Evolutionary conservation across 2,888 invertebrate species (phyloP).

Genomic region (Gnatocerus cornutus): DNA sequence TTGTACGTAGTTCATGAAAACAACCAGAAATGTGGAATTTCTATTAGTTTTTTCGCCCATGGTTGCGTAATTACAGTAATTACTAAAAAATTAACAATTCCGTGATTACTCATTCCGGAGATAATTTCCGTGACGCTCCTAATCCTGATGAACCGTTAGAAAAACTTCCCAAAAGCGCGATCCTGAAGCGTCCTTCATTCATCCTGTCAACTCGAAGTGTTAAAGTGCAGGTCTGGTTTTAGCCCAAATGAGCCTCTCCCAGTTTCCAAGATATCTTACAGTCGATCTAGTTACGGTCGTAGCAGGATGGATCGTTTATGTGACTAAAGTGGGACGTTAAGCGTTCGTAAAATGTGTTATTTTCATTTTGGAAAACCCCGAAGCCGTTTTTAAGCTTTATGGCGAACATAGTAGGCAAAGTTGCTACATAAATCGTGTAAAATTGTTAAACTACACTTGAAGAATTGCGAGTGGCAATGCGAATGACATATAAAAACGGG

Average conservation of each 20-base stretch:
- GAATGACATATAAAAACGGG: conserved; percentile 58
- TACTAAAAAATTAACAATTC: not conserved
- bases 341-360: conserved; percentile 43
- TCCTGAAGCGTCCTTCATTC: conserved; percentile 7
- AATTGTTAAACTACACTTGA: conserved; percentile 53
- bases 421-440: conserved; percentile 48
- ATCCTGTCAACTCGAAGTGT: conserved; percentile 4
- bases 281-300: conserved; percentile 34
- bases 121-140: no score
- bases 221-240: conserved; percentile 16
- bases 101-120: no score
- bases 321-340: conserved; percentile 38
- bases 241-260: conserved; percentile 16
- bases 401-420: conserved; percentile 43
- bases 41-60: not conserved
- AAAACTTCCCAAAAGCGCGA: not conserved
- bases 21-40: conserved; percentile 9
- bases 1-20: conserved; percentile 11
- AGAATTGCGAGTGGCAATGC: conserved; percentile 56
- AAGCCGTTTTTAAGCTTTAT: conserved; percentile 49
- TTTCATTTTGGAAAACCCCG: conserved; percentile 45
- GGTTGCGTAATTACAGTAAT: conserved; percentile 3
- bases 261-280: conserved; percentile 35
- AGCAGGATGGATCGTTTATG: conserved; percentile 36
- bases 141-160: not conserved